phyloP scores from a whole-genome alignment of 2,888 invertebrate species.

The Ellobium chinense region DNA sequence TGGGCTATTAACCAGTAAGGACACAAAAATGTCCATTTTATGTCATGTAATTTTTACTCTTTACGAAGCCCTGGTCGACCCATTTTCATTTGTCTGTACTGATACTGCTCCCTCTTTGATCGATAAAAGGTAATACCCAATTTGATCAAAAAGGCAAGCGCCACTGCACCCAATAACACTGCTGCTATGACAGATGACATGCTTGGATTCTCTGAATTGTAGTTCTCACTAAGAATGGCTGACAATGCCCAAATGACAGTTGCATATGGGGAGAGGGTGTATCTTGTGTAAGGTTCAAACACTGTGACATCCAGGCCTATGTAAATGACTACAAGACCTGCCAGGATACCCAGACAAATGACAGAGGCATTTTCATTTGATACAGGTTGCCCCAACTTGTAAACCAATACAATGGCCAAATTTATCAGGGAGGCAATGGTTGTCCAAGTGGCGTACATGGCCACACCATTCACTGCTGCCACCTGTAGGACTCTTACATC shows the following conservation, averaged over 20 bases:
- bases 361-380: constrained; percentile 57
- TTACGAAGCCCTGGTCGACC: neutral
- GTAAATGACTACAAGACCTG: constrained; percentile 61
- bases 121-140: constrained; percentile 38
- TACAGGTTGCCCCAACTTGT: constrained; percentile 52
- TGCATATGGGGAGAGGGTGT: constrained; percentile 72
- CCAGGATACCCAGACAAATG: constrained; percentile 62
- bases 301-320: constrained; percentile 67
- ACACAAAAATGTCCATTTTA: too few species aligned
- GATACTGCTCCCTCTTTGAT: neutral
- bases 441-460: constrained; percentile 73
- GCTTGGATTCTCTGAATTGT: constrained; percentile 52
- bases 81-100: constrained; percentile 30
- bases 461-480: constrained; percentile 73
- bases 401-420: constrained; percentile 66
- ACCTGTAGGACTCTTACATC: constrained; percentile 72
- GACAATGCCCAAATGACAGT: constrained; percentile 69
- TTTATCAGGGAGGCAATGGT: constrained; percentile 73
- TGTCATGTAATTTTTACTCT: too few species aligned
- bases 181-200: constrained; percentile 64
- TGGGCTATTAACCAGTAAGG: too few species aligned
- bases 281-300: constrained; percentile 69
- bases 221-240: constrained; percentile 68
- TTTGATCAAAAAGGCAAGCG: constrained; percentile 50
- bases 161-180: constrained; percentile 59